These are phyloP conservation scores for Tamandua tetradactyla DNA, from an alignment of 2,797 vertebrate genomes.

Conservation along the genomic window DNA sequence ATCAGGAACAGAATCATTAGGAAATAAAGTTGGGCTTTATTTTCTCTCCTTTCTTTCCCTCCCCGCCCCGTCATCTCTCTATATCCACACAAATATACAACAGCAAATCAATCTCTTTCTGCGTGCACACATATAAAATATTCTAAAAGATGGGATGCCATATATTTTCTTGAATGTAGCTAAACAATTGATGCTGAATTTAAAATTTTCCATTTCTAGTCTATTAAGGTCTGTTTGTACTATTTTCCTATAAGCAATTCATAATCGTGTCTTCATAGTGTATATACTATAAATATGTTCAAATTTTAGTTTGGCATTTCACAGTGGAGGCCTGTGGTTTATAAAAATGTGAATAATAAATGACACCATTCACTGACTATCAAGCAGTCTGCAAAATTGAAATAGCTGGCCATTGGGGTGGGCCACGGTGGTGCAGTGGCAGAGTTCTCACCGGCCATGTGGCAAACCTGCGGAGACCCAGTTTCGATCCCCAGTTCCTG, in stretches of 20 bases:
- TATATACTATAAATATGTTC: background rate
- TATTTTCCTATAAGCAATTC: background rate
- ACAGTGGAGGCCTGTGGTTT: background rate
- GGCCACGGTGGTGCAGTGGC: no score
- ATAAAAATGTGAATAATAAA: background rate
- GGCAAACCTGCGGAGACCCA: no score
- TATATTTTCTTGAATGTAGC: background rate
- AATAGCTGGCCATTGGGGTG: no score
- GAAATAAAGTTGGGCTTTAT: background rate
- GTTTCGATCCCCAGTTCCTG: no score
- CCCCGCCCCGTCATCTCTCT: background rate
- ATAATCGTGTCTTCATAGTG: background rate
- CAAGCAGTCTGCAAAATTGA: background rate
- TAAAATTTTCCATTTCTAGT: background rate
- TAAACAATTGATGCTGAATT: background rate
- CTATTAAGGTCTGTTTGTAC: background rate
- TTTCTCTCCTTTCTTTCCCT: background rate
- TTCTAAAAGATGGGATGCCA: background rate
- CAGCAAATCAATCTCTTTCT: background rate
- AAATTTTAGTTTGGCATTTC: conserved; percentile 6
- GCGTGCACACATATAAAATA: background rate
- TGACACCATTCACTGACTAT: background rate
- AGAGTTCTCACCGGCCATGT: no score
- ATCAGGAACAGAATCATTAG: no score
- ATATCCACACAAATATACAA: background rate